Evolutionary conservation across 2,113 vertebrate genomes (phyloP).

Genomic region (Gallinago jamesoni): DNA sequence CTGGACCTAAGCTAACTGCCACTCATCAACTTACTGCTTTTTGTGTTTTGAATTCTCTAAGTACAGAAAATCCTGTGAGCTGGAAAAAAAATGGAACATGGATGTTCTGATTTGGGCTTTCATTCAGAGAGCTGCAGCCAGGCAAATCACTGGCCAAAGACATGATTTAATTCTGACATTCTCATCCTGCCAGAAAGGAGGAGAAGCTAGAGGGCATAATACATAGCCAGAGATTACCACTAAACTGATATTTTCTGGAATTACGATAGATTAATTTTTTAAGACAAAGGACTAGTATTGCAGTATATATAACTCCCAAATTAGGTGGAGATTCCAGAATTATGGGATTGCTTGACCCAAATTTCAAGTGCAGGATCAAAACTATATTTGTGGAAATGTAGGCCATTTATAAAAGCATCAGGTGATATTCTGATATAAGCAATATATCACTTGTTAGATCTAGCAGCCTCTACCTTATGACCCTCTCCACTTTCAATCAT

Average conservation of each 20-base stretch:
- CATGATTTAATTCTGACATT: slow-evolving; percentile 17
- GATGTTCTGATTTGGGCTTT: background rate
- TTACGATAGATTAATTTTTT: slow-evolving; percentile 15
- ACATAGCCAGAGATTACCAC: background rate
- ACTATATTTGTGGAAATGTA: background rate
- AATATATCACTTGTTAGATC: background rate
- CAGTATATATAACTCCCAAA: background rate
- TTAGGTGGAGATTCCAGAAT: background rate
- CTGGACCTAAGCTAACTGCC: background rate
- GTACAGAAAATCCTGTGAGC: background rate
- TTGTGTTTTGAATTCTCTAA: background rate
- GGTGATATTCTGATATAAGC: background rate
- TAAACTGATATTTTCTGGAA: slow-evolving; percentile 19
- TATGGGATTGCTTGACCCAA: background rate
- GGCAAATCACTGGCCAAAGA: background rate
- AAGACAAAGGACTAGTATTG: background rate
- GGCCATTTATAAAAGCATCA: background rate
- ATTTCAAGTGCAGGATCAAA: background rate
- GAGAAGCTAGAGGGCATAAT: background rate
- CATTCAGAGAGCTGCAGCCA: background rate
- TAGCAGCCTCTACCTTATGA: background rate
- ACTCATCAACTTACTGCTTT: background rate
- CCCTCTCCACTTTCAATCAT: background rate
- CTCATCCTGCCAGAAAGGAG: background rate
- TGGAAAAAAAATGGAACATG: background rate